Percentiles rank a stretch among this genome's conserved stretches.
These are phyloP conservation scores for Astreopora myriophthalma DNA, from an alignment of 64 coral and sea anemone genomes.

Conservation along the genomic window DNA sequence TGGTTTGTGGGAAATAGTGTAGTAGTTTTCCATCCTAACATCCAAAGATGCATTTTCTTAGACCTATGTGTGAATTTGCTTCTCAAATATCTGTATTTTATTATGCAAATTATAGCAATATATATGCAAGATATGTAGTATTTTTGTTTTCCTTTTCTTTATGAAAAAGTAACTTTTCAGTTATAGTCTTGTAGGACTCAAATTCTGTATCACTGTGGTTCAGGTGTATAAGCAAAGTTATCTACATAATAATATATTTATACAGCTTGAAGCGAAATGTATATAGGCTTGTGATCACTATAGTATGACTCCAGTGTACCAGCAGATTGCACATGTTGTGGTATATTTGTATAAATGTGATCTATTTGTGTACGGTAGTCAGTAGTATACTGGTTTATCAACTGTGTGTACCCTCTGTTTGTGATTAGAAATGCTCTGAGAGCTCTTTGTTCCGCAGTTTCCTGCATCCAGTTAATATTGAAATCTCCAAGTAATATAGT, in stretches of 20 bases:
- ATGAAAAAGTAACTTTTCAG: neutral
- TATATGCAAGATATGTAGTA: neutral
- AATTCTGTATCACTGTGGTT: no score
- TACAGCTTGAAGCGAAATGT: neutral
- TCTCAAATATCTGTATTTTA: neutral
- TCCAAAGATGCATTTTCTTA: neutral
- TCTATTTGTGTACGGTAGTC: slow-evolving; percentile 21
- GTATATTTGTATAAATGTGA: slow-evolving; percentile 39
- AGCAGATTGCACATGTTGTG: neutral
- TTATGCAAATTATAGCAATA: neutral
- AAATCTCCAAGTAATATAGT: slow-evolving; percentile 53
- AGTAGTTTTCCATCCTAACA: neutral
- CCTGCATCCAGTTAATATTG: slow-evolving; percentile 49
- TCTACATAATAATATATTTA: neutral
- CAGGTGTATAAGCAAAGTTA: neutral
- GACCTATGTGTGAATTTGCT: neutral
- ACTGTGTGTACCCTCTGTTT: slow-evolving; percentile 24
- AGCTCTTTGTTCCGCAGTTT: slow-evolving; percentile 17
- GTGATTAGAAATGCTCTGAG: neutral
- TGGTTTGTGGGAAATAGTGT: no score
- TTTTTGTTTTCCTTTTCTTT: neutral
- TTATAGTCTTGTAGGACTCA: neutral
- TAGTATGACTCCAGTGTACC: slow-evolving; percentile 44
- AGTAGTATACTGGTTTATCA: slow-evolving; percentile 43
- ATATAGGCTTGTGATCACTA: slow-evolving; percentile 54